These are phyloP conservation scores for Phylloscopus trochiloides DNA, from an alignment of 2,113 vertebrate genomes.

Conservation along the genomic window DNA sequence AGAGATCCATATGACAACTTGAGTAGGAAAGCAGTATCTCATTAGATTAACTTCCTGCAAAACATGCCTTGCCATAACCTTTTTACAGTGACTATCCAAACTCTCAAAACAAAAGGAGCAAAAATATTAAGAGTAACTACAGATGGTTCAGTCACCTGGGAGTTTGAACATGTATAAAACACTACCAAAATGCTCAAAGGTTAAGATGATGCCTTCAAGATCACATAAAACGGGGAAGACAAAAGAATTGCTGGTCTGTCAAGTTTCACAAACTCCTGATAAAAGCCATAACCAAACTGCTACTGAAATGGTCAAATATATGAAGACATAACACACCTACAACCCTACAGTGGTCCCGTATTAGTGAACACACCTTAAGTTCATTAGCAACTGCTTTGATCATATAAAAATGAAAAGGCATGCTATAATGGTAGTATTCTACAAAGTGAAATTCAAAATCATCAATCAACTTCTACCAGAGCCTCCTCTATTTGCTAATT, in stretches of 20 bases:
- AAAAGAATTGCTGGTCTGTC: background rate
- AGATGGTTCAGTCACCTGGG: background rate
- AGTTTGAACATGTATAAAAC: background rate
- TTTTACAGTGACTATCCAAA: background rate
- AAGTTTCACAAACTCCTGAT: background rate
- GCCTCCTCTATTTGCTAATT: background rate
- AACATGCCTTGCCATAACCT: background rate
- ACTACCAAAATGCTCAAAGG: background rate
- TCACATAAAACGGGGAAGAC: background rate
- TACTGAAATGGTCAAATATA: background rate
- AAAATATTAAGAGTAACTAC: background rate
- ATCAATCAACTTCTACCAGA: background rate
- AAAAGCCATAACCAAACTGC: background rate
- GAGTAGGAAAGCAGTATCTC: background rate
- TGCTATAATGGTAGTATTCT: background rate
- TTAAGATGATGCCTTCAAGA: background rate
- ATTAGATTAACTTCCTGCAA: background rate
- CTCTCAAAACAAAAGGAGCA: background rate
- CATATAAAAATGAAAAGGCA: background rate
- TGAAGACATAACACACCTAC: background rate
- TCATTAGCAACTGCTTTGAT: background rate
- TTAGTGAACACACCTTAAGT: background rate
- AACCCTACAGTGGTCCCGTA: rapidly evolving
- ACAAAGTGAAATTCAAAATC: background rate
- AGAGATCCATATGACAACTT: background rate